These are phyloP conservation scores for Xenentodon cancila DNA, from an alignment of 2,797 vertebrate species.

Conservation along the genomic window DNA sequence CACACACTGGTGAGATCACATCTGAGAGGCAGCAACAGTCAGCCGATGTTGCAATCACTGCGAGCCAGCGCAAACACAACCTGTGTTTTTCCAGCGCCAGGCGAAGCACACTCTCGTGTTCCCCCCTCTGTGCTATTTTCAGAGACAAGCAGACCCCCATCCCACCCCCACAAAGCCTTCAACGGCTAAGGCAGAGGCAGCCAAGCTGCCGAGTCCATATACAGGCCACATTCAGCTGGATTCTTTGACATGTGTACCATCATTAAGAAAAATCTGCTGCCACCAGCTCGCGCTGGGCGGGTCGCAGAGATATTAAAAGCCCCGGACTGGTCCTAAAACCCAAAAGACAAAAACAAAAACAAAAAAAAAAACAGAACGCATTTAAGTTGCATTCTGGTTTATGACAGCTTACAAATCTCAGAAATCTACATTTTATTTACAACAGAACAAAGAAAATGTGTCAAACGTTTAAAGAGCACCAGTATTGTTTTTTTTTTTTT, in stretches of 20 bases:
- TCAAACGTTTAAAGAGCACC: too few species aligned
- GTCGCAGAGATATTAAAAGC: background rate
- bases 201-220: constrained; percentile 23
- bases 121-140: constrained; percentile 76
- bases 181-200: constrained; percentile 9
- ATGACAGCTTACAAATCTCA: too few species aligned
- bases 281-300: background rate
- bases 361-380: too few species aligned
- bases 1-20: constrained; percentile 34
- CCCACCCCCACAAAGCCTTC: constrained; percentile 25
- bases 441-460: too few species aligned
- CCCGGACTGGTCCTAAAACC: background rate
- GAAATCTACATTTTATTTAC: too few species aligned
- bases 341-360: too few species aligned
- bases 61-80: constrained; percentile 25
- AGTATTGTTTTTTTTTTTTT: too few species aligned
- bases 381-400: too few species aligned
- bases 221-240: background rate
- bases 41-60: constrained; percentile 71
- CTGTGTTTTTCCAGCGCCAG: constrained; percentile 65
- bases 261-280: background rate
- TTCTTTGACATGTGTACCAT: too few species aligned
- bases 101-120: constrained; percentile 52
- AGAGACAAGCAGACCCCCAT: constrained; percentile 53
- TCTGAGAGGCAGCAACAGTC: constrained; percentile 52